Conservation (phyloP, 2,113 vertebrate genomes). For the Lasiurus cinereus region DNA sequence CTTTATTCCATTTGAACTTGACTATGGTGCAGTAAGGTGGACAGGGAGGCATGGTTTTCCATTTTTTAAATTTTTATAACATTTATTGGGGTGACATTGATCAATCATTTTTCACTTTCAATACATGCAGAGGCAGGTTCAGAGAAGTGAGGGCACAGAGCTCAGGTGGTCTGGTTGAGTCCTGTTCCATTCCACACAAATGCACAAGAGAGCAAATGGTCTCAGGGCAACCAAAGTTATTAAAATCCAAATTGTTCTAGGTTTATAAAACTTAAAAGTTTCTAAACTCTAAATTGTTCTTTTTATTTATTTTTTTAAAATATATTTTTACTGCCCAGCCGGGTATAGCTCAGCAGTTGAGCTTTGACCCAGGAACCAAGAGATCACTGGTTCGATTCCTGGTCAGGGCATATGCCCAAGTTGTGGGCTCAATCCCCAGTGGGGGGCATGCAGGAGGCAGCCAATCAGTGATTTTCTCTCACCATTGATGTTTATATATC, state of each 20-base stretch:
- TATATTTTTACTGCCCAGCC: no score
- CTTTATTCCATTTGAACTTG: neutral
- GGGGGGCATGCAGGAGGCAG: no score
- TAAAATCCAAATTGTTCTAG: neutral
- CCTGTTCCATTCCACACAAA: neutral
- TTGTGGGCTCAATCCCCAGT: no score
- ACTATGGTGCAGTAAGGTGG: neutral
- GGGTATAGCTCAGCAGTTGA: no score
- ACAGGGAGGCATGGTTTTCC: neutral
- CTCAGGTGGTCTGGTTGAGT: neutral
- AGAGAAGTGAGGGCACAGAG: neutral
- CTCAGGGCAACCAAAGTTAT: neutral
- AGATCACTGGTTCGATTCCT: no score
- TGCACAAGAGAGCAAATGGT: neutral
- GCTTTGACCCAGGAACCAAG: no score
- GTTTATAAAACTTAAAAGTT: neutral
- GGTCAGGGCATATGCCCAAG: no score
- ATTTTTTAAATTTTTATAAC: no score
- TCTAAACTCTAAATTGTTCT: neutral
- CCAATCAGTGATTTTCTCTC: no score
- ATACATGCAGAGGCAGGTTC: neutral
- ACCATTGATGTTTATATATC: no score
- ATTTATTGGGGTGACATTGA: no score
- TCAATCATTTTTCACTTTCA: neutral
- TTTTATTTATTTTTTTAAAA: neutral